A percentile compares a stretch with the other conserved stretches of the same genome.
Evolutionary conservation across 1,140 invertebrate species (phyloP).

Genomic region (Drosophila biarmipes): DNA sequence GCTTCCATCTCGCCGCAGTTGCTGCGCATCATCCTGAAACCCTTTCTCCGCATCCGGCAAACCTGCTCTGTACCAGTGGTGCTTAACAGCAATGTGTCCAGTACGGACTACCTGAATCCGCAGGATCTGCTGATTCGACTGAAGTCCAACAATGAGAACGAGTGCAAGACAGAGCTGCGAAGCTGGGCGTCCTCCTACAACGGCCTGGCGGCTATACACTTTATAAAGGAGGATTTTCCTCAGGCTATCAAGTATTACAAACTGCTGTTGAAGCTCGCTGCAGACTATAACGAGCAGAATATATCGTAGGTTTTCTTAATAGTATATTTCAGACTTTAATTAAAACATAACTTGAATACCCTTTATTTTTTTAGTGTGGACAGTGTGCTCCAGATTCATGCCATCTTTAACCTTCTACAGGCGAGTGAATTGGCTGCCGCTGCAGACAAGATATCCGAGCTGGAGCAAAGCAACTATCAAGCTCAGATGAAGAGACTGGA

Average conservation of each 20-base stretch:
- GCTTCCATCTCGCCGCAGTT: conserved; percentile 57
- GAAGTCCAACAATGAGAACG: conserved; percentile 87
- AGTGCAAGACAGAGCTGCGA: conserved; percentile 89
- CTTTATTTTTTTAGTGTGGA: conserved; percentile 76
- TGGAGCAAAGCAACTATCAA: conserved; percentile 29
- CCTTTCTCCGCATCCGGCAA: conserved; percentile 89
- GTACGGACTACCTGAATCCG: conserved; percentile 84
- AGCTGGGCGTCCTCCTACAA: conserved; percentile 88
- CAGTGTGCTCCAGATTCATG: conserved; percentile 88
- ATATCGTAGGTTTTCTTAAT: conserved; percentile 54
- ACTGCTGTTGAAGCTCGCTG: conserved; percentile 84
- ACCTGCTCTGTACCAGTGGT: conserved; percentile 90
- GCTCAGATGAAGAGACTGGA: conserved; percentile 84
- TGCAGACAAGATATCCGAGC: not conserved
- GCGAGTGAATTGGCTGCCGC: conserved; percentile 30
- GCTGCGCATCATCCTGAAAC: conserved; percentile 85
- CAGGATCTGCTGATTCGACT: conserved; percentile 89
- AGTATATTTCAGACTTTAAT: fast-evolving
- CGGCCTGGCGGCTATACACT: conserved; percentile 87
- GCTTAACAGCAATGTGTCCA: conserved; percentile 37
- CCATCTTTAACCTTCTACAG: conserved; percentile 87
- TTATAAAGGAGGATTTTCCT: conserved; percentile 86
- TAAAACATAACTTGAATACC: not conserved
- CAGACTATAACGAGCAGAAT: conserved; percentile 59
- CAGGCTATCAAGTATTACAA: conserved; percentile 88